These are phyloP conservation scores for Drosophila birchii DNA, from an alignment of 2,888 invertebrate species.

Conservation along the genomic window DNA sequence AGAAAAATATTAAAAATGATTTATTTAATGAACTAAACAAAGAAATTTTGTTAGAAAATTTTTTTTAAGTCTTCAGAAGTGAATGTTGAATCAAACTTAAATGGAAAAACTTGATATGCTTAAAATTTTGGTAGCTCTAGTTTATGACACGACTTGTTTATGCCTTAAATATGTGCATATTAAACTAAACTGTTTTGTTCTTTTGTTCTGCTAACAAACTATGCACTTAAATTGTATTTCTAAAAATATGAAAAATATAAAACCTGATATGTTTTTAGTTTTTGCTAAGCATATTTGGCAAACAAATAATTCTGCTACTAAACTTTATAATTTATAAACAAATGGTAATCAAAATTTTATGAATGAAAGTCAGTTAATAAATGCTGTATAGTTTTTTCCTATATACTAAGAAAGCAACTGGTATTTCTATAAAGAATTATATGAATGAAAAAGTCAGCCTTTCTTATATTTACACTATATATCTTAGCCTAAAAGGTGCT, in stretches of 20 bases:
- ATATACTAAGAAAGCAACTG: background rate
- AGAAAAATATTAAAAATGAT: no score
- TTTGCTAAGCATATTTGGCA: background rate
- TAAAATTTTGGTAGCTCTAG: conserved; percentile 12
- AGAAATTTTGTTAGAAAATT: background rate
- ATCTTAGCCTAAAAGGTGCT: background rate
- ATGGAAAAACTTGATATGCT: conserved; percentile 10
- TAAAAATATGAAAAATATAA: background rate
- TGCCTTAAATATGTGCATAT: conserved; percentile 25
- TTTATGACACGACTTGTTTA: conserved; percentile 13
- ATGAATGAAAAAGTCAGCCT: conserved; percentile 2
- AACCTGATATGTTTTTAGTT: conserved; percentile 1
- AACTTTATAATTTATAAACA: background rate
- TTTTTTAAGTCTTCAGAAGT: background rate
- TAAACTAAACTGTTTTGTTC: conserved; percentile 10
- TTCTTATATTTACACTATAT: background rate
- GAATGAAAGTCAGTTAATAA: background rate
- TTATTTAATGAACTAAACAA: background rate
- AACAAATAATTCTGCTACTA: background rate
- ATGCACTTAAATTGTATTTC: background rate
- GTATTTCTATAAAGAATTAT: background rate
- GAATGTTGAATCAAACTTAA: background rate
- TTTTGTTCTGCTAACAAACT: conserved; percentile 8
- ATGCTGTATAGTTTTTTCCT: background rate
- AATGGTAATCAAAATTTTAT: background rate